Percentiles rank a stretch among this genome's conserved stretches.
Evolutionary conservation across 2,113 vertebrate genomes (phyloP).

Genomic region (Mystacornis crossleyi): DNA sequence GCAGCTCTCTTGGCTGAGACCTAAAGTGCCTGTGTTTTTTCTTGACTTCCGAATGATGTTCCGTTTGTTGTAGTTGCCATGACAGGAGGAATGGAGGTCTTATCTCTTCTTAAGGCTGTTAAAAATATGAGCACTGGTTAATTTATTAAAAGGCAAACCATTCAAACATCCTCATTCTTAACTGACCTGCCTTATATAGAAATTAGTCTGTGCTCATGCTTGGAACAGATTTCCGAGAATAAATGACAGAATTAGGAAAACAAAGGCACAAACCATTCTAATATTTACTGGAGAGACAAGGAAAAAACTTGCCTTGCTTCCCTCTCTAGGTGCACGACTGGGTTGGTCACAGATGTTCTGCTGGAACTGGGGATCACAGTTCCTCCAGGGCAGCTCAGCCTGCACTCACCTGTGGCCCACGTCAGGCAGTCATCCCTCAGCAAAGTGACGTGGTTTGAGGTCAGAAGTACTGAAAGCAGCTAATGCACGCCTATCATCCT

Average conservation of each 20-base stretch:
- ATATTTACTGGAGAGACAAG: neutral
- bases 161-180: neutral
- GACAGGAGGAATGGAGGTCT: neutral
- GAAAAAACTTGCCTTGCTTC: neutral
- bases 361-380: neutral
- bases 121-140: neutral
- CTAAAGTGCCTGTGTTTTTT: neutral
- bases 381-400: neutral
- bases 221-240: neutral
- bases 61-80: neutral
- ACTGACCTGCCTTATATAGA: neutral
- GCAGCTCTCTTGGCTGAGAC: neutral
- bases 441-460: neutral
- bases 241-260: neutral
- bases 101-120: neutral
- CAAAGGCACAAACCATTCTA: neutral
- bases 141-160: slow-evolving; percentile 21
- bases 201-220: neutral
- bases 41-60: neutral
- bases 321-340: neutral
- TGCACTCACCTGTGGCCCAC: fast-evolving
- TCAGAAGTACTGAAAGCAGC: neutral
- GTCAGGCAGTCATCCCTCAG: neutral
- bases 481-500: neutral
- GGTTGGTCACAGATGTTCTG: neutral